Evolutionary conservation across 2,888 invertebrate genomes (phyloP).

Genomic region (Neoitamus cyanurus): DNA sequence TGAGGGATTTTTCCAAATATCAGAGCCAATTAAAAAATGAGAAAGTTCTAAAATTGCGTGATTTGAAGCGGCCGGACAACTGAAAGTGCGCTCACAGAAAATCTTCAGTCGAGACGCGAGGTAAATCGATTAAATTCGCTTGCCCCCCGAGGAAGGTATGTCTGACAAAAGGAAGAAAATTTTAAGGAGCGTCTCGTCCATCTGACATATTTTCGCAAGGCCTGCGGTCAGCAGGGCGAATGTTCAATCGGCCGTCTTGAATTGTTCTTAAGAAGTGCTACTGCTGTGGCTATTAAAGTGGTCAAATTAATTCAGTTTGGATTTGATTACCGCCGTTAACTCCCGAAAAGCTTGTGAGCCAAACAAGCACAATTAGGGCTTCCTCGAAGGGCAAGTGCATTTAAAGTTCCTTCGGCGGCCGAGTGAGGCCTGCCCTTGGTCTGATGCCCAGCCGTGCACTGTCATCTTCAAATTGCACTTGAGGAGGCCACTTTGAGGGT

Average conservation of each 20-base stretch:
- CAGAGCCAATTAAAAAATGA: not conserved
- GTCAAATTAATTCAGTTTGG: not conserved
- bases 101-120: not conserved
- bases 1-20: not conserved
- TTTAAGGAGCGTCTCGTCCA: conserved; percentile 26
- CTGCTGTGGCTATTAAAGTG: not conserved
- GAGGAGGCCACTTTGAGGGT: not conserved
- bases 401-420: not conserved
- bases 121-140: not conserved
- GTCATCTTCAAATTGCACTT: not conserved
- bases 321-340: not conserved
- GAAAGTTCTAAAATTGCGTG: not conserved
- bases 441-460: not conserved
- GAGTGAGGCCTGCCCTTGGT: not conserved
- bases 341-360: not conserved
- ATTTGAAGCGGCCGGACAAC: not conserved
- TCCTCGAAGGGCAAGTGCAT: not conserved
- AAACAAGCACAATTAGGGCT: not conserved
- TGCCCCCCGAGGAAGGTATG: not conserved
- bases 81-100: not conserved
- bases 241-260: no score
- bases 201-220: conserved; percentile 3
- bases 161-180: not conserved
- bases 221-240: not conserved
- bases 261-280: not conserved